Evolutionary conservation across 2,797 vertebrate genomes (phyloP).

Genomic region (Merluccius polli): DNA sequence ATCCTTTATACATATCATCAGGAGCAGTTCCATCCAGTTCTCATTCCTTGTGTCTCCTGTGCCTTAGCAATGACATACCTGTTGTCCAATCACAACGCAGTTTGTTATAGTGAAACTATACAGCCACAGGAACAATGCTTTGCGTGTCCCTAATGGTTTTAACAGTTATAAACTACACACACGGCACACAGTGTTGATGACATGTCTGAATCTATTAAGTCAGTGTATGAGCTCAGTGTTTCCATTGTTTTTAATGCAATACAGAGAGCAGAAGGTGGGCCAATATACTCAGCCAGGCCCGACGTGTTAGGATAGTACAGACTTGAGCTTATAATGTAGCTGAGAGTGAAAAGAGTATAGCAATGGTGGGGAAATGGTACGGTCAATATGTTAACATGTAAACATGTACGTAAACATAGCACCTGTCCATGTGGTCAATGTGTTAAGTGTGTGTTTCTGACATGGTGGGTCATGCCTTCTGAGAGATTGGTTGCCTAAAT

Average conservation of each 20-base stretch:
- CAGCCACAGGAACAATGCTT: neutral
- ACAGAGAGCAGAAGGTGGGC: neutral
- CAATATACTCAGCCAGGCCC: neutral
- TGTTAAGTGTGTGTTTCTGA: neutral
- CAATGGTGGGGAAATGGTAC: too few species aligned
- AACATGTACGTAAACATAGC: neutral
- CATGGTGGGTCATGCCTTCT: conserved; percentile 17
- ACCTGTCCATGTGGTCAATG: neutral
- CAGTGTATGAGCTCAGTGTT: conserved; percentile 45
- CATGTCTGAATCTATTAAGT: conserved; percentile 28
- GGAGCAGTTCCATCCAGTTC: neutral
- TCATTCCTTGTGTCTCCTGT: neutral
- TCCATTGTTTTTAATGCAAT: conserved; percentile 31
- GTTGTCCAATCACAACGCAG: neutral
- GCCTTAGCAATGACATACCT: neutral
- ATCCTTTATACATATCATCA: neutral
- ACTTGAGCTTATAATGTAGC: neutral
- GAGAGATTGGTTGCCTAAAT: conserved; percentile 25
- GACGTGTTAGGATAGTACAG: neutral
- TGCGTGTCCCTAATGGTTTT: conserved; percentile 3
- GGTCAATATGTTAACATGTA: neutral
- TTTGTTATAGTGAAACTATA: neutral
- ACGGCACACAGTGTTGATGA: conserved; percentile 19
- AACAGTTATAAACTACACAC: conserved; percentile 15
- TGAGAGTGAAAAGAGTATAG: too few species aligned